A percentile compares a stretch with the other conserved stretches of the same genome.
These are phyloP conservation scores for Agrotis segetum DNA, from an alignment of 2,888 invertebrate genomes.

Conservation along the genomic window DNA sequence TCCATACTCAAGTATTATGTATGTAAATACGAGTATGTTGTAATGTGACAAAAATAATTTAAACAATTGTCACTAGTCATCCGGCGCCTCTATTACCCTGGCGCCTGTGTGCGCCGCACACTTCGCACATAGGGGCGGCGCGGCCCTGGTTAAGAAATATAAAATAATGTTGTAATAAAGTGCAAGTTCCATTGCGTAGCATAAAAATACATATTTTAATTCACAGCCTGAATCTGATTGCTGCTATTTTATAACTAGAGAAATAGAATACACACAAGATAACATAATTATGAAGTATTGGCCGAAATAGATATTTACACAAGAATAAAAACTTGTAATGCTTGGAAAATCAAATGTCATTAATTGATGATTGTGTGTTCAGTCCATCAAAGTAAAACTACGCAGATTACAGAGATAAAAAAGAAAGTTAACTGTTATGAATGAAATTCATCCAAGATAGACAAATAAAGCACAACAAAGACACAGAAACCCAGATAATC, in stretches of 20 bases:
- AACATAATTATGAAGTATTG: too few species aligned
- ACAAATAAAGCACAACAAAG: neutral
- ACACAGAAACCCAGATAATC: neutral
- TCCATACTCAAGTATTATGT: too few species aligned
- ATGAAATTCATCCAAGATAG: neutral
- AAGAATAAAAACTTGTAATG: conserved; percentile 6
- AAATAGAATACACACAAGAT: neutral
- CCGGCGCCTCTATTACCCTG: too few species aligned
- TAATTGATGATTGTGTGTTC: neutral
- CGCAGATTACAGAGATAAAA: neutral
- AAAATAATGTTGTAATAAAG: conserved; percentile 64
- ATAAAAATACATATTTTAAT: conserved; percentile 40
- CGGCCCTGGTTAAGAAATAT: too few species aligned
- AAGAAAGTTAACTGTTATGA: neutral
- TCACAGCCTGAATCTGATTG: conserved; percentile 31
- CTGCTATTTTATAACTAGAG: conserved; percentile 37
- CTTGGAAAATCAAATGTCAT: neutral
- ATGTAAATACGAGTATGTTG: too few species aligned
- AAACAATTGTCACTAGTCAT: too few species aligned
- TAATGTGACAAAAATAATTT: too few species aligned
- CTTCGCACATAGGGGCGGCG: too few species aligned
- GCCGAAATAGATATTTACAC: neutral
- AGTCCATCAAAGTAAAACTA: neutral
- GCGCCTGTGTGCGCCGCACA: too few species aligned
- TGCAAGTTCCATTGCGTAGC: conserved; percentile 48